Percentiles rank a stretch among this genome's conserved stretches.
Conservation (phyloP, 2,888 invertebrate genomes). For the Agonum fuliginosum region DNA sequence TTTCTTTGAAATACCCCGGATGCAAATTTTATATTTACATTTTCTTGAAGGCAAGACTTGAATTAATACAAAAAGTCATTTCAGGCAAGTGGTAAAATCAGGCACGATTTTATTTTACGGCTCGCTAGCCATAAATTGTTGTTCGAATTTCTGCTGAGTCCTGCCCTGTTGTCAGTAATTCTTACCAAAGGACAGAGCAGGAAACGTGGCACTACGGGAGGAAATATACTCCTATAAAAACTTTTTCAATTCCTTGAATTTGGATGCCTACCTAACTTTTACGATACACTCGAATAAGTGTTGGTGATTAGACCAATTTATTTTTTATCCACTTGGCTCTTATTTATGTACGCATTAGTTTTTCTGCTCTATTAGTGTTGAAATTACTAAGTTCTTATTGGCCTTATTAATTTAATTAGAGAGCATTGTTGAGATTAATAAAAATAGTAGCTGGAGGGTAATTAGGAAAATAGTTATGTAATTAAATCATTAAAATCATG, state of each 20-base stretch:
- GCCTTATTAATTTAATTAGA: conserved; percentile 37
- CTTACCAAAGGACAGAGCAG: conserved; percentile 27
- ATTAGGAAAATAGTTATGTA: conserved; percentile 4
- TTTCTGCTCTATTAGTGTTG: background rate
- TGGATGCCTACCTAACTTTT: conserved; percentile 17
- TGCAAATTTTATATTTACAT: too few species aligned
- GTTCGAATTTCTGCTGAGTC: background rate
- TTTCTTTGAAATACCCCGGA: too few species aligned
- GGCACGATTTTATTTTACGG: too few species aligned
- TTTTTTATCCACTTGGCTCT: conserved; percentile 16
- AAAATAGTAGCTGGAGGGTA: too few species aligned
- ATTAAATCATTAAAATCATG: background rate
- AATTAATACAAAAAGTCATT: too few species aligned
- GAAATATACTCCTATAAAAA: conserved; percentile 36
- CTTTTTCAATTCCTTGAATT: conserved; percentile 45
- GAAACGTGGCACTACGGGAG: conserved; percentile 17
- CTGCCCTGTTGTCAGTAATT: background rate
- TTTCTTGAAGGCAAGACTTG: too few species aligned
- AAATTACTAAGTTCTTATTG: too few species aligned
- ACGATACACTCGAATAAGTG: conserved; percentile 13
- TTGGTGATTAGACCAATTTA: conserved; percentile 22
- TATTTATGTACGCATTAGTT: conserved; percentile 9
- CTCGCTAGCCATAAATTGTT: too few species aligned
- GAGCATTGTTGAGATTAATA: too few species aligned
- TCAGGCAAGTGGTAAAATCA: too few species aligned